A percentile compares a stretch with the other conserved stretches of the same genome.
These are phyloP conservation scores for Neostethus bicornis DNA, from an alignment of 2,797 vertebrate genomes.

Conservation along the genomic window DNA sequence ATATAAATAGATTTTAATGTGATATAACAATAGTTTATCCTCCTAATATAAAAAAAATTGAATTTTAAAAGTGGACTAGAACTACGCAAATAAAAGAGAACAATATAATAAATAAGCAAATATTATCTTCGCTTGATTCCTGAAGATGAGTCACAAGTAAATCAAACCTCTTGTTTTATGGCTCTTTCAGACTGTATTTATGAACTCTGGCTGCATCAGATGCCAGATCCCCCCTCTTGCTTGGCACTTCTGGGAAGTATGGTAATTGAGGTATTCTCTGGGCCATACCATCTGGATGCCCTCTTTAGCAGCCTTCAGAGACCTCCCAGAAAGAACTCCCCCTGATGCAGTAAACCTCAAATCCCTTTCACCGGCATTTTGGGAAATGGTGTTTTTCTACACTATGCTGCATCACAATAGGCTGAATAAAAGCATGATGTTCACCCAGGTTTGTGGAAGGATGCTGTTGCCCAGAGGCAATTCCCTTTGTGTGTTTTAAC, in stretches of 20 bases:
- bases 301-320: constrained; percentile 42
- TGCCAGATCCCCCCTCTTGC: constrained; percentile 22
- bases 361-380: constrained; percentile 38
- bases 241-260: constrained; percentile 37
- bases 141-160: not conserved
- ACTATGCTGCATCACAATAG: constrained; percentile 14
- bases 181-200: constrained; percentile 20
- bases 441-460: constrained; percentile 12
- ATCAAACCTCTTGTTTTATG: not conserved
- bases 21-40: no score
- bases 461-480: constrained; percentile 14
- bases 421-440: constrained; percentile 9
- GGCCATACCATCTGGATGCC: constrained; percentile 62
- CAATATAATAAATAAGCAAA: no score
- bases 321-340: constrained; percentile 13
- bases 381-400: constrained; percentile 10
- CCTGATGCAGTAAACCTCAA: constrained; percentile 47
- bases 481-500: constrained; percentile 17
- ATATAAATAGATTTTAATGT: no score
- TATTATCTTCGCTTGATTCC: no score
- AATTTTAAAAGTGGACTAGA: not conserved
- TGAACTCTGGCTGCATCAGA: constrained; percentile 28
- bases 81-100: no score
- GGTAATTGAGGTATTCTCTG: constrained; percentile 55
- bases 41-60: no score